Evolutionary conservation across 2,797 vertebrate species (phyloP), one percentile per base, ranked within the genome.

Genomic region (Diplodus puntazzo): DNA sequence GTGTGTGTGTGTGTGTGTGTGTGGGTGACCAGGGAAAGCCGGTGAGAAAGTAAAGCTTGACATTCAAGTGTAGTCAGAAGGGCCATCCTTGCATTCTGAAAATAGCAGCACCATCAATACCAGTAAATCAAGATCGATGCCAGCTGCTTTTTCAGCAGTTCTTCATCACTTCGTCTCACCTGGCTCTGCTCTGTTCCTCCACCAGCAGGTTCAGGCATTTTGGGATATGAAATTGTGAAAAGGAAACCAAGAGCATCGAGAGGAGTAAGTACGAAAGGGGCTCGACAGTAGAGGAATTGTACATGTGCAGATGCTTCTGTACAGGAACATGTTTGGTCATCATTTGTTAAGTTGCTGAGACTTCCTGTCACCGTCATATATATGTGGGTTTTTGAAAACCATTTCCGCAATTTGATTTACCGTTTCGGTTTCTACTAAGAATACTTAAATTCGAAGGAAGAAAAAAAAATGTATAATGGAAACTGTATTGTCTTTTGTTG

Each of bases 1-100:
- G 65, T 39, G 1, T 62, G 65, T 77, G 39, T 65, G 69, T 69
- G 63, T 80, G 66, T 70, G 61, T 66, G 42, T 60, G 17, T 46
- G 84, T 85, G 85, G 86, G 86, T 89, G 89, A 80, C 83, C 87
- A 87, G 87, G 87, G 84, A 46, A 90, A 88, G 84, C 81, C 86
- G 42, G 75, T 69, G 75, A 81, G 66, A 84, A 77, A 85, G 14
- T 48, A 27, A 45, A 66, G 49, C 16, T 43, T 81, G 55, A 58
- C 68, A 78, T 75, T 86, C 63, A 75, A 49, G 82, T 70, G 43
- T 13, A 80, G 46, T 45, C 27, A 69, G 74, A 55, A 55, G 49
- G 71, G 30, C 25, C 4, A 0, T 61, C 5, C 20, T 81, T 21
- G 20, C 4, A 16, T 27, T 69, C 11, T 59, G 23, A 67, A 52